A percentile compares a stretch with the other conserved stretches of the same genome.
Evolutionary conservation across 2,888 invertebrate species (phyloP).

Genomic region (Stegana nigrithorax): DNA sequence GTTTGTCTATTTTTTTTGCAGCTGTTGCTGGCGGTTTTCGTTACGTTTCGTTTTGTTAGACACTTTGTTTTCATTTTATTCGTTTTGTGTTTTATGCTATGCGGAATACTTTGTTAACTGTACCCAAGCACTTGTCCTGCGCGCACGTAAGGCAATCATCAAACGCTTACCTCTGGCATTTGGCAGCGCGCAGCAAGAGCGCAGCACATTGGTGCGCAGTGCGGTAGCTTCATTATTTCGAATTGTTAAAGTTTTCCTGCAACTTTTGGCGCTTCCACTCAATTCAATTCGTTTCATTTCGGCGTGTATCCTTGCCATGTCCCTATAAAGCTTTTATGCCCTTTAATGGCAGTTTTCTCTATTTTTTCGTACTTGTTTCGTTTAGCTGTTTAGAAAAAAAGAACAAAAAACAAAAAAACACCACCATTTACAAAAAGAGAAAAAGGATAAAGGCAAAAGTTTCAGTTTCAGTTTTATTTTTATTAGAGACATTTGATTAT

Average conservation of each 20-base stretch:
- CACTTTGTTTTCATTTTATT: not conserved
- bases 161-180: constrained; percentile 6
- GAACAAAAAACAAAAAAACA: too few species aligned
- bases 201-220: not conserved
- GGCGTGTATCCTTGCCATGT: not conserved
- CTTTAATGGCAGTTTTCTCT: constrained; percentile 11
- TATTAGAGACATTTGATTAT: not conserved
- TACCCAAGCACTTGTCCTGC: constrained; percentile 9
- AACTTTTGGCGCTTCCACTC: constrained; percentile 15
- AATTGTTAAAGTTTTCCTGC: constrained; percentile 53
- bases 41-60: not conserved
- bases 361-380: constrained; percentile 10
- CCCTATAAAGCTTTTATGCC: constrained; percentile 12
- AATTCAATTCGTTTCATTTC: constrained; percentile 13
- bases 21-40: not conserved
- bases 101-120: constrained; percentile 13
- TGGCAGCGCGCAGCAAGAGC: not conserved
- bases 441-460: too few species aligned
- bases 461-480: constrained; percentile 1
- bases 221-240: constrained; percentile 51
- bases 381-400: too few species aligned
- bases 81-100: not conserved
- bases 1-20: not conserved
- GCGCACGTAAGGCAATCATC: not conserved
- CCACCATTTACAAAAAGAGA: too few species aligned